Base-by-base conservation (phyloP, 2,113 vertebrate genomes). In the Anoplopoma fimbria region DNA sequence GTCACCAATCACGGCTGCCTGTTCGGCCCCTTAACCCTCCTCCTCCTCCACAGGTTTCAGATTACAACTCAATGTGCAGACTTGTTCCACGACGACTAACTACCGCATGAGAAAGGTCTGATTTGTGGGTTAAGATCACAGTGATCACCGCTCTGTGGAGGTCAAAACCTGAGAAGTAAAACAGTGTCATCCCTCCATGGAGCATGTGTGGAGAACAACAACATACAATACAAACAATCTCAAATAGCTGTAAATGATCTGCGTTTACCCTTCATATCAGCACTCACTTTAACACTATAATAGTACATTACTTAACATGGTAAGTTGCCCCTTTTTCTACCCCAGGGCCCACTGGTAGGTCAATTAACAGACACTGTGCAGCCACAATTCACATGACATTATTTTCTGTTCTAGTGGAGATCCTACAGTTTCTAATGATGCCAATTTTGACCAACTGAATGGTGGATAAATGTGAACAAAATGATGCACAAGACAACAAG, bases 1-100 rank as follows among this genome's bases (percentile, higher is more conserved):
- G 76, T n/a, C 76, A 69, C 94, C 96, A 88, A 92, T 94, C 86
- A 89, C 89, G 17, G 82, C 85, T 13, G 74, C 29, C 77, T 58
- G 74, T 19, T 67, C 75, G 70, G 34, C 83, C 70, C 91, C 58
- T 69, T 80, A 60, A 86, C 71, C 90, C 84, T n/a, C n/a, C n/a
- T n/a, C 78, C 85, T 78, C 40, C 71, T 68, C 42, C 25, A 27
- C 45, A n/a, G n/a, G 91, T 76, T 71, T 95, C 94, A 87, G 62
- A 79, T 95, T 94, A 92, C 93, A 85, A 36, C 81, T 85, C 82
- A 76, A 73, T 42, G 88, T 86, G 89, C 61, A 75, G 68, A 82
- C 81, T 87, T 89, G 81, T 84, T 88, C 84, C 47, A 68, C 75
- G 27, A 70, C 10, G 72, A 82, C 70, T 34, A 55, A 83, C 80